These are phyloP conservation scores for Drosophila neutralis DNA, from an alignment of 2,888 invertebrate genomes.

Conservation along the genomic window DNA sequence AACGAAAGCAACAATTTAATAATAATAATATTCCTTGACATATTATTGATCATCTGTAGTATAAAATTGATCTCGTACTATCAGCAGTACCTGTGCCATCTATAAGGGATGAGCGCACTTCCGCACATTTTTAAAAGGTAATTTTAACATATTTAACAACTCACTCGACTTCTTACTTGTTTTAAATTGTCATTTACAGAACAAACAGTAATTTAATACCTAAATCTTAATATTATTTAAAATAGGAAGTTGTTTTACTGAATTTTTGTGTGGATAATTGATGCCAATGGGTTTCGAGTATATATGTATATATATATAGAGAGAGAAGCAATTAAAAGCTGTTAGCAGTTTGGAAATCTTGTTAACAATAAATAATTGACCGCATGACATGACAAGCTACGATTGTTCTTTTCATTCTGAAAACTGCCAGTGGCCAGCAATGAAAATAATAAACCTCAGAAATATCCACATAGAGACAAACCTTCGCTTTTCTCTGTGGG, in stretches of 20 bases:
- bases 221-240: neutral
- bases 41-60: neutral
- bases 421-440: conserved; percentile 49
- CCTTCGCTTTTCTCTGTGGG: conserved; percentile 4
- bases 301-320: neutral
- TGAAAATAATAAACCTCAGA: conserved; percentile 62
- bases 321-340: neutral
- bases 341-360: conserved; percentile 23
- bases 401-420: conserved; percentile 35
- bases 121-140: too few relatives aligned
- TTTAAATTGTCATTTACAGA: neutral
- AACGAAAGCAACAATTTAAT: neutral
- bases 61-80: neutral
- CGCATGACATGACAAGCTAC: conserved; percentile 67
- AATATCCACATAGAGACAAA: conserved; percentile 18
- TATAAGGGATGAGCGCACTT: neutral
- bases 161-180: neutral
- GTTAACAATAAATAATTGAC: conserved; percentile 77
- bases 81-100: neutral
- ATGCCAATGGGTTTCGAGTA: neutral
- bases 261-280: neutral
- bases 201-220: neutral
- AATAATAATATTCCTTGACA: neutral
- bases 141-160: too few relatives aligned
- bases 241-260: neutral